Conservation (phyloP, 2,113 vertebrate species). For the Rhipidura dahli region DNA sequence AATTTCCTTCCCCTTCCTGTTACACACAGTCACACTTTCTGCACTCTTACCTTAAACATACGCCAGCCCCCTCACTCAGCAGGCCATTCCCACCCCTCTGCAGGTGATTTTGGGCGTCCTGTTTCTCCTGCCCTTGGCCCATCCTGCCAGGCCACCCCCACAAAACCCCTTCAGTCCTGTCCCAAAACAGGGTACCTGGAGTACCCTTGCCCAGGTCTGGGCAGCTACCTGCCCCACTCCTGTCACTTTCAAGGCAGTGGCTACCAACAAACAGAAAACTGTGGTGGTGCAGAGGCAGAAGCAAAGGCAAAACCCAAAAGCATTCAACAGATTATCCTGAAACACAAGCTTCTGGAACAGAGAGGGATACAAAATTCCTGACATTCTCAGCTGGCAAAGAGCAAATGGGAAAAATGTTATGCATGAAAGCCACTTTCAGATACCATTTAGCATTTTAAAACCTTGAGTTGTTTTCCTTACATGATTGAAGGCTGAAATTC, state of each 20-base stretch:
- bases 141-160: not conserved
- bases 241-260: not conserved
- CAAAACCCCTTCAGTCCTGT: not conserved
- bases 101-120: not conserved
- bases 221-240: not conserved
- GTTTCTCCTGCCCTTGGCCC: not conserved
- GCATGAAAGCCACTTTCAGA: slow-evolving; percentile 28
- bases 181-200: not conserved
- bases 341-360: not conserved
- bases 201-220: not conserved
- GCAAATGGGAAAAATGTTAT: slow-evolving; percentile 48
- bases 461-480: not conserved
- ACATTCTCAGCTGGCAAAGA: slow-evolving; percentile 64
- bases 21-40: not conserved
- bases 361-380: slow-evolving; percentile 45
- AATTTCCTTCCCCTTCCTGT: not conserved
- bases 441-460: not conserved
- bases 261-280: not conserved
- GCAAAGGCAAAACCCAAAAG: slow-evolving; percentile 1
- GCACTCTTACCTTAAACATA: not conserved
- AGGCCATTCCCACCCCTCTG: not conserved
- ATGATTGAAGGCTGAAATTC: not conserved
- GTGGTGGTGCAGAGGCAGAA: not conserved
- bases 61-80: accelerated
- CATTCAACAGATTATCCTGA: not conserved